Evolutionary conservation across 2,797 vertebrate genomes (phyloP), one percentile per base, ranked within the genome.

Genomic region (Bradypodion ventrale): DNA sequence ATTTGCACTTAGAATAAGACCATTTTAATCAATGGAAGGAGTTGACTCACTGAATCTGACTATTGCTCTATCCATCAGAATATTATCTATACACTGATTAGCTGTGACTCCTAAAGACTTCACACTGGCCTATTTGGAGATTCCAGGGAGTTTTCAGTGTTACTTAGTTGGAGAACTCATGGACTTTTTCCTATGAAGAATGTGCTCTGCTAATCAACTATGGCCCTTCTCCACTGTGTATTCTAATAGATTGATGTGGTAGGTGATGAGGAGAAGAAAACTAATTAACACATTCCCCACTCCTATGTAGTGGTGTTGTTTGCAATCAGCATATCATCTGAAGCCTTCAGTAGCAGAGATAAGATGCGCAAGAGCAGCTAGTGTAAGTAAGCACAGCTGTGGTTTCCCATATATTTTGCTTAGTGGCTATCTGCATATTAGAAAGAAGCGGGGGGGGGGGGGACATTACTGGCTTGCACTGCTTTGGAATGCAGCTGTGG

Each of bases 311-410:
- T 35, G 40, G 32, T 56, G 44, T 59, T 23, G 56, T 25, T 72
- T 73, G 15, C 75, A 78, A 78, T 84, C 75, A 78, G 66, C 27
- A 72, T 12, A 49, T 16, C 49, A 78, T 37, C 75, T 23, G 40
- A 78, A 78, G 37, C 44, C 35, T 85, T 80, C 76, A 66, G 27
- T 4, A 16, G 2, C 19, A 86, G 25, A 73, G 62, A 80, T 83
- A 83, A 83, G 81, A 37, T 23, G 66, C 27, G 68, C 35, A 75
- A 75, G 44, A 49, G 21, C 82, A 46, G 27, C 46, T 40, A 23
- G 75, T 85, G 83, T 76, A 65, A 80, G 70, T 46, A 75, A 68
- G 46, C 46, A 80, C 70, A 85, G 78, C 60, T 85, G 83, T 68
- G 23, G 46, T 75, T 85, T 75, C 78, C 49, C 70, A 75, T 27